Evolutionary conservation across 2,113 vertebrate species (phyloP), one percentile per base, ranked within the genome.

Genomic region (Beaufortia kweichowensis): DNA sequence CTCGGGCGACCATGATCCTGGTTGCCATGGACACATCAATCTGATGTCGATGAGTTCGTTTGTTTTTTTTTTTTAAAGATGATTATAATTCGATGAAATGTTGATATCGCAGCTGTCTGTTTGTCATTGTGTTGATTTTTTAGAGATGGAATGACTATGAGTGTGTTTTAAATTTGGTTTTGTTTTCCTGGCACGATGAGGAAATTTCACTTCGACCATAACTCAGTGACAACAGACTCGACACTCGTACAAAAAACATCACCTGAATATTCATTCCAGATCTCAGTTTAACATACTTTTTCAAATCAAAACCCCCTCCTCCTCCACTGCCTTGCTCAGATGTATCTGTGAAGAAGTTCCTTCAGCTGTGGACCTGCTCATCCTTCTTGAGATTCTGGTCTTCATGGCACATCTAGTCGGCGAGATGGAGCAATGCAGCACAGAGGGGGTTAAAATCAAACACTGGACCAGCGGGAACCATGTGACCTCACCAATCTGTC

Each of bases 21-120:
- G 94, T 93, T 92, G 89, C 93, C 91, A 86, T 90, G 87, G 91
- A 84, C 81, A 88, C 71, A 85, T 85, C 91, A 89, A 86, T 94
- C 91, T 86, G 17, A 74, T 85, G 90, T 86, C 90, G 88, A 89
- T 92, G 88, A 88, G 61, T 78, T 83, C 79, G 81, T 79, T 84
- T 78, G 73, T 60, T 33, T 17, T 48, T 76, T 6, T 56, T 28
- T 76, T 48, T 48, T 26, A 43, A 57, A 31, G 61, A 53, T 64
- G 72, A 43, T 82, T 77, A 53, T 23, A 74, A 81, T 85, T 85
- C 79, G n/a, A 82, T 59, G 76, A 72, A 83, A 73, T 79, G 63
- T 72, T 63, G 28, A 86, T 24, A 60, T 86, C 61, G 84, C 85
- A 87, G 85, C 69, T 75, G 46, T 46, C 70, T 60, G n/a, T 66